phyloP scores from a whole-genome alignment of 2,113 vertebrate species.

The western clawed frog (Xenopus tropicalis) region DNA sequence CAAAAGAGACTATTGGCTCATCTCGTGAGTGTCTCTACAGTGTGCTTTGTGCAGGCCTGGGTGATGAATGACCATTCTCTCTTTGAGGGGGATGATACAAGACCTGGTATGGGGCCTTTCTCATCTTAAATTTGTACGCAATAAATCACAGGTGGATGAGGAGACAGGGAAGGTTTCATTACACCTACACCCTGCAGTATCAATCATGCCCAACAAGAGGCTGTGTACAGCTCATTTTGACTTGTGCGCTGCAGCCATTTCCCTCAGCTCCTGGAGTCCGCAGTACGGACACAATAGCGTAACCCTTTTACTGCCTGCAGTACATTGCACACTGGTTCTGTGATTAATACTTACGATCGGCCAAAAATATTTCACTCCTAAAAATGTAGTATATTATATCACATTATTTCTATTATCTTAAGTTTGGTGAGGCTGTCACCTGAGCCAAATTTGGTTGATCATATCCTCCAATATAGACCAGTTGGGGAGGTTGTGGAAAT shows the following conservation, averaged over 20 bases:
- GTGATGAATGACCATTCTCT: constrained; percentile 96
- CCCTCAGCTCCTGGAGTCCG: constrained; percentile 44
- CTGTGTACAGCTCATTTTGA: constrained; percentile 72
- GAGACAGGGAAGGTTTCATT: constrained; percentile 82
- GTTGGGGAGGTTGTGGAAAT: no score
- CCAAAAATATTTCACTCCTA: no score
- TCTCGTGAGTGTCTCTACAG: constrained; percentile 86
- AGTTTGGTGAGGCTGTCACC: no score
- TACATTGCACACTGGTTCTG: neutral
- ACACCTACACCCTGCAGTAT: constrained; percentile 82
- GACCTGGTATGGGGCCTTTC: constrained; percentile 83
- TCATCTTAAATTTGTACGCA: constrained; percentile 87
- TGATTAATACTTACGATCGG: no score
- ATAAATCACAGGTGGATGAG: constrained; percentile 84
- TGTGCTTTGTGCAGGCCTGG: constrained; percentile 86
- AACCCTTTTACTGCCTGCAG: constrained; percentile 14
- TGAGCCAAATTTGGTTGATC: no score
- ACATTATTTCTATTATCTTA: no score
- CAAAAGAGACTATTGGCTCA: constrained; percentile 94
- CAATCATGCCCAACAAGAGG: constrained; percentile 75
- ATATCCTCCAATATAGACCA: no score
- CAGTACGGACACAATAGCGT: constrained; percentile 15
- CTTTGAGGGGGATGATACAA: constrained; percentile 76
- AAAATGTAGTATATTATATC: no score
- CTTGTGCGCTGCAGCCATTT: constrained; percentile 61